Base-by-base conservation (phyloP, 2,113 vertebrate species). In the Donacobius atricapilla region DNA sequence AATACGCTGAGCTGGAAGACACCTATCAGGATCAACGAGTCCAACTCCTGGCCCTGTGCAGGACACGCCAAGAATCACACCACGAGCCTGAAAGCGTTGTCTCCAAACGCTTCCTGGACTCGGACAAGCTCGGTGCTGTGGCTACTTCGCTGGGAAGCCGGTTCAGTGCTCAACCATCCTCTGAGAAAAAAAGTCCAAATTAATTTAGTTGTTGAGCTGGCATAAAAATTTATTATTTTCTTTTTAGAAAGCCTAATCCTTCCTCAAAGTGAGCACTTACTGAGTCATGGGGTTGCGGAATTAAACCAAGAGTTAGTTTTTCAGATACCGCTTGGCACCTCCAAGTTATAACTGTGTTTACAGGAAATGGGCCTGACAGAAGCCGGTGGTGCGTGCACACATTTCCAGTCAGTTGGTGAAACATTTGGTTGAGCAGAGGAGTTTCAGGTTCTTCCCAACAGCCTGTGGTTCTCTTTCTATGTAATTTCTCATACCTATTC, bases 271-370 rank as follows among this genome's bases (percentile, higher is more conserved):
- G 37, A 48, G 39, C 44, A 3, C 31, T 23, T 45, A 1, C 13
- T 27, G 30, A 51, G 24, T 10, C 1, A 3, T 3, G 14, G 10
- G 16, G 7, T 9, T 60, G 40, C 0, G 1, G 57, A 40, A 35
- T 64, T 60, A n/a, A 78, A 25, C 48, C 1, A 51, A 42, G 50
- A 10, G 31, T 28, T 0, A 20, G n/a, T 12, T 44, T 54, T 37
- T 53, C 51, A 7, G 40, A 8, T 28, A 2, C 7, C 4, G 3
- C 48, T 48, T 22, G 10, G 42, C 40, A 11, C 24, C 42, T 22
- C 18, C 0, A 0, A n/a, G n/a, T 37, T 39, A 0, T 7, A 0
- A 4, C 44, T 7, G 28, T 30, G 40, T 27, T 42, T 33, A 6
- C 45, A 11, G 58, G 69, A 87, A 66, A 35, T 19, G 57, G 27